Evolutionary conservation across 2,888 invertebrate species (phyloP).

Genomic region (Lithophane ornitopus): DNA sequence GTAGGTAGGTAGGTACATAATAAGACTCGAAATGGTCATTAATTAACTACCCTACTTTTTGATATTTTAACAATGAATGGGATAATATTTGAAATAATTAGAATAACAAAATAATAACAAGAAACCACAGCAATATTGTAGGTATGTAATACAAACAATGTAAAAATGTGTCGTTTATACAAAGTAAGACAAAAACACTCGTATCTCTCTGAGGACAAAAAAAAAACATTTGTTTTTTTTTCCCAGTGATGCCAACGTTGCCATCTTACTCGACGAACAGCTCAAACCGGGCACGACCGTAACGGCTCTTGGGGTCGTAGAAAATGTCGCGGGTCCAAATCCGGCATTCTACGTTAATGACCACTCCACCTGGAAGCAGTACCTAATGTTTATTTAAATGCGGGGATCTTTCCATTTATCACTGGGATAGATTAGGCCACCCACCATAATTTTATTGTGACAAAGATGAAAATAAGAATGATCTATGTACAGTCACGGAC

Average conservation of each 20-base stretch:
- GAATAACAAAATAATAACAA: not conserved
- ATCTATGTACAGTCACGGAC: too few relatives aligned
- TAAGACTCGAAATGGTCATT: not conserved
- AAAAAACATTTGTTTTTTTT: not conserved
- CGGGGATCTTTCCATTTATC: too few relatives aligned
- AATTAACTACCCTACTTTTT: not conserved
- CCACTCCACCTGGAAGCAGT: conserved; percentile 77
- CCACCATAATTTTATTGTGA: not conserved
- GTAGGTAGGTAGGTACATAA: not conserved
- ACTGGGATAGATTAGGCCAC: too few relatives aligned
- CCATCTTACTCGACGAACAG: conserved; percentile 79
- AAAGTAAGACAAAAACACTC: too few relatives aligned
- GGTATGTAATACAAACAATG: not conserved
- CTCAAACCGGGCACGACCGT: conserved; percentile 85
- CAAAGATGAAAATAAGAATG: not conserved
- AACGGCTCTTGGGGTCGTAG: conserved; percentile 82
- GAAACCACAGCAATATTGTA: not conserved
- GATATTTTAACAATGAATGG: not conserved
- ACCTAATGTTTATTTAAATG: not conserved
- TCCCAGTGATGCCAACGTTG: conserved; percentile 35
- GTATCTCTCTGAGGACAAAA: not conserved
- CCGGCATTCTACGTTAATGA: conserved; percentile 88
- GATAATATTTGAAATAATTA: not conserved
- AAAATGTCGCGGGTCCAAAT: conserved; percentile 86
- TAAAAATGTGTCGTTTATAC: too few relatives aligned